Base-by-base conservation (phyloP, 1,140 invertebrate genomes). In the Capitella teleta region DNA sequence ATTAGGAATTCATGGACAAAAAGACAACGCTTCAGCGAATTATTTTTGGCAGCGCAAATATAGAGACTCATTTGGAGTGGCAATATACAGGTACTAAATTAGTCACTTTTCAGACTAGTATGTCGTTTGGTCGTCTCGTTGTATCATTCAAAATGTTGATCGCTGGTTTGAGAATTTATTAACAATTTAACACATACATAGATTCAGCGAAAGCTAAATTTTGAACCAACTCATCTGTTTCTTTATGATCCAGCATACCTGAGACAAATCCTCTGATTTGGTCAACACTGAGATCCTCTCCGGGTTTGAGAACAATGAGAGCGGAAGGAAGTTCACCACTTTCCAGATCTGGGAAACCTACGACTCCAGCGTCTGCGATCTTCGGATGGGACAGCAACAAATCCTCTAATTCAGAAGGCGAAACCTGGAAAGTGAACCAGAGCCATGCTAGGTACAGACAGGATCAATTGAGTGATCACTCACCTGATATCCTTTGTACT, bases 371-470 rank as follows among this genome's bases (percentile, higher is more conserved):
- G 67, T 88, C 85, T 3, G 76, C 76, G 2, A 91, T 78, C 45
- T 78, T 79, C 1, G 80, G 78, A 41, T 82, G 72, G 56, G 82
- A 77, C 50, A 83, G 72, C 5, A 91, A 77, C 5, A 89, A 69
- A 59, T 80, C 82, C 70, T 91, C 87, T 36, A 91, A 73, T 72
- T 90, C 86, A 2, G 85, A 83, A 19, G 87, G 87, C 24, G 85
- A 82, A 5, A 90, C 86, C 82, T 87, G 46, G 3, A 47, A 32
- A n/a, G n/a, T n/a, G n/a, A n/a, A n/a, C n/a, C n/a, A n/a, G n/a
- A n/a, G n/a, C n/a, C n/a, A n/a, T n/a, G n/a, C n/a, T n/a, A n/a
- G n/a, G n/a, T n/a, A n/a, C n/a, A n/a, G n/a, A n/a, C n/a, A n/a
- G n/a, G n/a, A n/a, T n/a, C n/a, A n/a, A n/a, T n/a, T n/a, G n/a